A percentile compares a stretch with the other conserved stretches of the same genome.
Evolutionary conservation across 2,888 invertebrate genomes (phyloP).

Genomic region (Zaprionus lineosus): DNA sequence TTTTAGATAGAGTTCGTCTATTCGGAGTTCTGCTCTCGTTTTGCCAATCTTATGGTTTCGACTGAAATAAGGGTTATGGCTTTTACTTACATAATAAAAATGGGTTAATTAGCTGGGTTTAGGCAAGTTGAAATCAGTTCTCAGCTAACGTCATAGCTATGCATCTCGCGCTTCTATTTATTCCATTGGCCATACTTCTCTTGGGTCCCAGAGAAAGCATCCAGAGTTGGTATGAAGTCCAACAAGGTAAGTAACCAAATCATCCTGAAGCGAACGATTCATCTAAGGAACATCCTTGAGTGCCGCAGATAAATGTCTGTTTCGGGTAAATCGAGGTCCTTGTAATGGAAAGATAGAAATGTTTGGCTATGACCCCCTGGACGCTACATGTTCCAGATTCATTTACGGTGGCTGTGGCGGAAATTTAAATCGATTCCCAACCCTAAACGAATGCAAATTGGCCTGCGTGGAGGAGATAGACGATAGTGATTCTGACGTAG

Average conservation of each 20-base stretch:
- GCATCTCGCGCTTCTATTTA: conserved; percentile 1
- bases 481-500: background rate
- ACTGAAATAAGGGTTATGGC: too few relatives aligned
- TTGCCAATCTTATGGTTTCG: too few relatives aligned
- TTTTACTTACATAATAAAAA: too few relatives aligned
- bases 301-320: conserved; percentile 29
- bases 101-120: background rate
- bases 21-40: too few relatives aligned
- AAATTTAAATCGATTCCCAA: conserved; percentile 49
- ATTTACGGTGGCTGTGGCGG: conserved; percentile 53
- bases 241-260: too few relatives aligned
- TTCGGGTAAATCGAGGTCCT: conserved; percentile 23
- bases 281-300: too few relatives aligned
- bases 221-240: background rate
- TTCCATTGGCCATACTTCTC: background rate
- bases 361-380: conserved; percentile 33
- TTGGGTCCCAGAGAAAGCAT: background rate
- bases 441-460: conserved; percentile 9
- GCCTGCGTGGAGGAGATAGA: conserved; percentile 10
- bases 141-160: conserved; percentile 9
- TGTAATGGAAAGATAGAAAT: background rate
- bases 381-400: conserved; percentile 23
- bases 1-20: too few relatives aligned
- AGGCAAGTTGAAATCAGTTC: conserved; percentile 6
- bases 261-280: too few relatives aligned